Conservation (phyloP, 2,113 vertebrate genomes). For the Hyaena hyaena region DNA sequence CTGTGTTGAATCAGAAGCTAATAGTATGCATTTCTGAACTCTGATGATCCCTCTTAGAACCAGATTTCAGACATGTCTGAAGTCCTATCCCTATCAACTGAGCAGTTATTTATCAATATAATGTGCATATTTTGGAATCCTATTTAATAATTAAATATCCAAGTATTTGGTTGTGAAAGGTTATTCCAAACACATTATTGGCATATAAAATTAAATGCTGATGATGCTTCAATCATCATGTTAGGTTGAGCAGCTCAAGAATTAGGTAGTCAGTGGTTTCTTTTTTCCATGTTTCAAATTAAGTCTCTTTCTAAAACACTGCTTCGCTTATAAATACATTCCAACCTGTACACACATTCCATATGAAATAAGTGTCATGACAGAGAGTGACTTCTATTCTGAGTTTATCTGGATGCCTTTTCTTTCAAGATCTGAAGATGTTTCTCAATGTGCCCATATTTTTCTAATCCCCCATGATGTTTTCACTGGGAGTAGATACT, state of each 20-base stretch:
- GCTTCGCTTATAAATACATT: background rate
- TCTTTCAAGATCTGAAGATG: background rate
- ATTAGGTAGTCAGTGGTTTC: background rate
- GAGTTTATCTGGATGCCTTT: background rate
- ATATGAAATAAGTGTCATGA: background rate
- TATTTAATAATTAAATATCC: background rate
- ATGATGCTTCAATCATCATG: background rate
- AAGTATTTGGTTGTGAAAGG: background rate
- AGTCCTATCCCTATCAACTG: background rate
- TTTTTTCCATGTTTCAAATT: background rate
- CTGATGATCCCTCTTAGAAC: background rate
- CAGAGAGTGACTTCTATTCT: background rate
- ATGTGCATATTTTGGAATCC: background rate
- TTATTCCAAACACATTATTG: background rate
- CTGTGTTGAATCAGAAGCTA: background rate
- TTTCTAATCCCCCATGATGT: background rate
- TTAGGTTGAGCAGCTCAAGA: background rate
- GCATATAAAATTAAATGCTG: background rate
- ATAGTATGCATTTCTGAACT: background rate
- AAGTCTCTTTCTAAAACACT: background rate
- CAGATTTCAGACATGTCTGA: background rate
- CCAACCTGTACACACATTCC: background rate
- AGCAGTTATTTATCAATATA: background rate
- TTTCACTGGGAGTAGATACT: background rate
- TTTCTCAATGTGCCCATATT: background rate